Base-by-base conservation (phyloP, 2,113 vertebrate genomes). In the Ifrita kowaldi region DNA sequence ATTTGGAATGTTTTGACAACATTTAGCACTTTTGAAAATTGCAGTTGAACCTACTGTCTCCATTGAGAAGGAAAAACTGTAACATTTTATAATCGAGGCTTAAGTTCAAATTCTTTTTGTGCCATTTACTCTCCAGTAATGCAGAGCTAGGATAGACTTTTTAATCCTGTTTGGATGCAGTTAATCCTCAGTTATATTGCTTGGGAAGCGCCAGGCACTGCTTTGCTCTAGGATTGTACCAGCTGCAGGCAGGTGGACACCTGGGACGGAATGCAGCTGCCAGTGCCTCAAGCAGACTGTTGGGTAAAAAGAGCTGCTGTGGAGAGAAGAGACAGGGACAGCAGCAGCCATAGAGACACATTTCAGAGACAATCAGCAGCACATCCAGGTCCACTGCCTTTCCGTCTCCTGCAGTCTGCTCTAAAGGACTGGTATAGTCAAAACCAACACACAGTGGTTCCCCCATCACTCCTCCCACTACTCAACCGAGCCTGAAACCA, bases 211-310 rank as follows among this genome's bases (percentile, higher is more conserved):
- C 7, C 27, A 32, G 39, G 13, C 8, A 9, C 26, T 22, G 8
- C 23, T 71, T 3, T 6, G 20, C 20, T 77, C 62, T 55, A 0
- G 0, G 14, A 4, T 2, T 59, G 28, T 2, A 1, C n/a, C 50
- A 76, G 37, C 46, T 26, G 11, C 37, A 46, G 26, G 33, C 13
- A 90, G 5, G 3, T 35, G 30, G 9, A 41, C 55, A 18, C 22
- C 28, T 80, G 55, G 39, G 39, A 63, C 22, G 1, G 3, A 65
- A 62, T 33, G 9, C 37, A 44, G 23, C 24, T 49, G 19, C 12
- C 62, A 39, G 22, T 11, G 9, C 10, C 55, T 68, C 23, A 69
- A 76, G 52, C 39, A 60, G 22, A 18, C 20, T n/a, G 1, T 10
- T 22, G 26, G 18, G 57, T 26, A 10, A 52, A 78, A 80, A 46